Evolutionary conservation across 2,797 vertebrate genomes (phyloP).

Genomic region (Borostomias antarcticus): DNA sequence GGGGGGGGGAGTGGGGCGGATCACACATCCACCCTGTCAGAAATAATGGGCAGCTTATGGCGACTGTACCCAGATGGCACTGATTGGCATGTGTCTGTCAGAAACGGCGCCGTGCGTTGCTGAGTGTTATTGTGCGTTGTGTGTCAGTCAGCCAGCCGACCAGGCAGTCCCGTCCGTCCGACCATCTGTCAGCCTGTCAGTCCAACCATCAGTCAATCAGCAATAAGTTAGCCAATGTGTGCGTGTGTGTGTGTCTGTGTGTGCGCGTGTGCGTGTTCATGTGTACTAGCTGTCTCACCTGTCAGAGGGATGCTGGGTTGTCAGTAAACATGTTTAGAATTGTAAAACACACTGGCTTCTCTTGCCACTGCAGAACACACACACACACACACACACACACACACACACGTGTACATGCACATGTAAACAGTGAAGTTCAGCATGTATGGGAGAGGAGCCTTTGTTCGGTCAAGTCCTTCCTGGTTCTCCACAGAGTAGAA

Average conservation of each 20-base stretch:
- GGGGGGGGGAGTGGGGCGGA: not conserved
- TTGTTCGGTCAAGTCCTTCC: not conserved
- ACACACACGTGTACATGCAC: not conserved
- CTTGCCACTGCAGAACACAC: not conserved
- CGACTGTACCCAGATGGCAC: not conserved
- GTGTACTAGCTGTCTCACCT: not conserved
- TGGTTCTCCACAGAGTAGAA: not conserved
- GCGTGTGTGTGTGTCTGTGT: not conserved
- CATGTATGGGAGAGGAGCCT: not conserved
- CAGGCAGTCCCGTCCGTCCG: too few species aligned
- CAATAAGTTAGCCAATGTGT: not conserved
- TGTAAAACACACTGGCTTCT: not conserved
- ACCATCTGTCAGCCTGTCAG: too few species aligned
- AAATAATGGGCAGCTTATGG: not conserved
- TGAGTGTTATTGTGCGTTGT: too few species aligned
- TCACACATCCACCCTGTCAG: not conserved
- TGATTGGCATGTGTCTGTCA: too few species aligned
- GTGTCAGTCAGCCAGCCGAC: too few species aligned
- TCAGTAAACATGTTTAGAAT: not conserved
- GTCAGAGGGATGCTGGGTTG: not conserved
- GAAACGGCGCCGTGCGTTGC: too few species aligned
- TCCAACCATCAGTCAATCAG: not conserved
- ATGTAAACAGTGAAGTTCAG: not conserved
- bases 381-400: not conserved
- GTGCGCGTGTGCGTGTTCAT: not conserved